A percentile compares a stretch with the other conserved stretches of the same genome.
Conservation (phyloP, 1,140 invertebrate species). For the Neotoxoptera formosana region DNA sequence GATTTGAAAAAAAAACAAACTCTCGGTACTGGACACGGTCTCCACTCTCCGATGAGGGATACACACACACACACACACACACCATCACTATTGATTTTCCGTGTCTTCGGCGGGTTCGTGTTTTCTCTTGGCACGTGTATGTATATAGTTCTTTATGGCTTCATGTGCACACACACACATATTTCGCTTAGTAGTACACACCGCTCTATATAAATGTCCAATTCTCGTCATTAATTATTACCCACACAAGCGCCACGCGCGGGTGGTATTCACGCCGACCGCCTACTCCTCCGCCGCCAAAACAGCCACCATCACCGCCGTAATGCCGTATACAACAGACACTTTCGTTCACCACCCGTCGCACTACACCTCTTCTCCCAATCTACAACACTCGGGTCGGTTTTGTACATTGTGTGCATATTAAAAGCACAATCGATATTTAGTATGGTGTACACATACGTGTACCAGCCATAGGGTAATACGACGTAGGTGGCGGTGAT, state of each 20-base stretch:
- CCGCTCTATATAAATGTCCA: constrained; percentile 51
- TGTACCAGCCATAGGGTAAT: background rate
- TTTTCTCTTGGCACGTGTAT: background rate
- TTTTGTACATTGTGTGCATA: constrained; percentile 36
- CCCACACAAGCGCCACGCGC: background rate
- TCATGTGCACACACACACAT: constrained; percentile 21
- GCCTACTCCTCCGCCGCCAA: background rate
- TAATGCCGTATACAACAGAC: background rate
- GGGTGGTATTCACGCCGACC: background rate
- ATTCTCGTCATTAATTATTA: constrained; percentile 54
- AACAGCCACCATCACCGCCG: background rate
- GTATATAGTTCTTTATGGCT: constrained; percentile 35
- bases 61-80: background rate
- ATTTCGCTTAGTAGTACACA: constrained; percentile 13
- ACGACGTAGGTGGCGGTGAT: background rate
- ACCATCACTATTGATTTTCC: constrained; percentile 45
- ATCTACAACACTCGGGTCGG: background rate
- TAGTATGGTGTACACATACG: background rate
- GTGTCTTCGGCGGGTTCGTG: constrained; percentile 33
- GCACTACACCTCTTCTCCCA: background rate
- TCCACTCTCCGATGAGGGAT: background rate
- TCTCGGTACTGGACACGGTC: background rate
- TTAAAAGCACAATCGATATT: constrained; percentile 36
- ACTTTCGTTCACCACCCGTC: background rate
- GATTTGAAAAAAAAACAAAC: constrained; percentile 19